Conservation (phyloP, 2,113 vertebrate genomes). For the Cricetomys ansorgei region DNA sequence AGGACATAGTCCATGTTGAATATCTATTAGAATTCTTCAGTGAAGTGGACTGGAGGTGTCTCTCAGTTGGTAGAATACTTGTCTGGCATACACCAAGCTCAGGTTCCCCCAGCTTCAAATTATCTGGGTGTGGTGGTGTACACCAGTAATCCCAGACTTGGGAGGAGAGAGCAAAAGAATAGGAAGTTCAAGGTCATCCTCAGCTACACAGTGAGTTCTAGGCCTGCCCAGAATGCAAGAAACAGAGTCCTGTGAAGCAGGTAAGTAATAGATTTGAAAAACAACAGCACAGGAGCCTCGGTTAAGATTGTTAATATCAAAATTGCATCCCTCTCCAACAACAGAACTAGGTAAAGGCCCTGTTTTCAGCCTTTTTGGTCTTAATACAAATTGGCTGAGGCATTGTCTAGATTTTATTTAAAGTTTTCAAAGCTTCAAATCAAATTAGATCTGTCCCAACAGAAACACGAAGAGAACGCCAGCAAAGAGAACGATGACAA, state of each 20-base stretch:
- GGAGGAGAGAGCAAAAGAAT: not conserved
- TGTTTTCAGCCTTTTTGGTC: not conserved
- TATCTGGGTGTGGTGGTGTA: not conserved
- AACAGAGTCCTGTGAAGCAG: not conserved
- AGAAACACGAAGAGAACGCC: not conserved
- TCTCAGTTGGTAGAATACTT: not conserved
- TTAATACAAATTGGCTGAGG: not conserved
- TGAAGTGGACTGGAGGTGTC: not conserved
- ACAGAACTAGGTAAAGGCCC: not conserved
- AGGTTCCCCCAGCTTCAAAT: not conserved
- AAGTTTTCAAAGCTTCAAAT: constrained; percentile 40
- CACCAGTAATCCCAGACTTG: not conserved
- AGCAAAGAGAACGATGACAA: not conserved
- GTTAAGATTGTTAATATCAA: constrained; percentile 6
- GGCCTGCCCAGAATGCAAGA: not conserved
- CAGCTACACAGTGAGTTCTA: not conserved
- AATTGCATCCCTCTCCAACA: not conserved
- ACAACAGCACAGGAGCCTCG: not conserved
- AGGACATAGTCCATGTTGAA: not conserved
- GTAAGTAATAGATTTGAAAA: not conserved
- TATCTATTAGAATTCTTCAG: not conserved
- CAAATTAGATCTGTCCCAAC: not conserved
- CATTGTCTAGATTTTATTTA: constrained; percentile 33
- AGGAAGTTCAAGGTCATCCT: not conserved
- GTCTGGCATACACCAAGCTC: not conserved